Evolutionary conservation across 37 sponge, comb jelly and placozoan genomes (phyloP).

Genomic region (Halichondria panicea): DNA sequence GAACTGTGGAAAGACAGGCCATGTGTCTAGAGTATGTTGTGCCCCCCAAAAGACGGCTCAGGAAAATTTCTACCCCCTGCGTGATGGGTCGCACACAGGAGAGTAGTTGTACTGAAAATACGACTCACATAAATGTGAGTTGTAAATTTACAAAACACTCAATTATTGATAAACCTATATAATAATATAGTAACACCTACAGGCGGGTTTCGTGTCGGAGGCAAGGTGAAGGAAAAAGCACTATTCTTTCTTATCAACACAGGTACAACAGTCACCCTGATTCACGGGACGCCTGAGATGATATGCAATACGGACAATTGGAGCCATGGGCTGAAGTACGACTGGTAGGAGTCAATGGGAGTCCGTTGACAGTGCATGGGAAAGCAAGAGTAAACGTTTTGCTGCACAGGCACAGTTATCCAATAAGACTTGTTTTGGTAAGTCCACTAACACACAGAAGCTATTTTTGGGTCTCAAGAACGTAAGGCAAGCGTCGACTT

Average conservation of each 20-base stretch:
- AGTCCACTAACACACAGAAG: constrained; percentile 1
- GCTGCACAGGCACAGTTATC: neutral
- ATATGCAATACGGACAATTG: constrained; percentile 1
- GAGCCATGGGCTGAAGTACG: constrained; percentile 18
- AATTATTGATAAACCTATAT: neutral
- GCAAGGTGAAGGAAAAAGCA: constrained; percentile 4
- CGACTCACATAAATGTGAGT: neutral
- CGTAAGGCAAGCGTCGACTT: neutral
- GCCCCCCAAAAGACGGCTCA: neutral
- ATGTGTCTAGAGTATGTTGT: constrained; percentile 19
- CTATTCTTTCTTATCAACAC: constrained; percentile 37
- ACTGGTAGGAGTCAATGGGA: constrained; percentile 40
- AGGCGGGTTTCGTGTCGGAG: neutral
- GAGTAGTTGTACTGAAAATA: constrained; percentile 11
- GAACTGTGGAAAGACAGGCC: constrained; percentile 29
- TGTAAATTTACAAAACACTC: neutral
- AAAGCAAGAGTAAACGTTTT: neutral
- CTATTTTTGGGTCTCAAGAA: constrained; percentile 9
- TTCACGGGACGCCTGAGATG: constrained; percentile 17
- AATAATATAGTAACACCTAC: constrained; percentile 5
- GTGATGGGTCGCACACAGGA: constrained; percentile 11
- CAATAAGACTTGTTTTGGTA: neutral
- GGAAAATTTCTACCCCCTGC: constrained; percentile 48
- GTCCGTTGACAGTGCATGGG: constrained; percentile 1
- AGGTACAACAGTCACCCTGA: constrained; percentile 52